Evolutionary conservation across 2,113 vertebrate genomes (phyloP).

Genomic region (Microtus ochrogaster): DNA sequence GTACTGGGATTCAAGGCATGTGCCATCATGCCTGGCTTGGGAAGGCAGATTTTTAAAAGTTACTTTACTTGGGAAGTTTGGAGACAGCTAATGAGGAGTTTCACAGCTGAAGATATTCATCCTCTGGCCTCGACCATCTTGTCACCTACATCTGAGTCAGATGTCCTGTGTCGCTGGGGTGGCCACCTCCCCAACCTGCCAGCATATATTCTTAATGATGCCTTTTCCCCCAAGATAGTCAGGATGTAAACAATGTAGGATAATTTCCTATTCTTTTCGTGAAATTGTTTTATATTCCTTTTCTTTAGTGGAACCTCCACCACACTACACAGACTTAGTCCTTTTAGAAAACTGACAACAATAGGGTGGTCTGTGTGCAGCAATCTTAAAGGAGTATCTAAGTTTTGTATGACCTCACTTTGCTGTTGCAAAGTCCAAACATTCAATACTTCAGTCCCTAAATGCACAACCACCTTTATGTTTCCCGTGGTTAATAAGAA

Average conservation of each 20-base stretch:
- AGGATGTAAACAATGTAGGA: neutral
- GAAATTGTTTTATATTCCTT: neutral
- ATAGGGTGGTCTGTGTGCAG: neutral
- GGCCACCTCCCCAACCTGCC: neutral
- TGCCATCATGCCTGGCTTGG: neutral
- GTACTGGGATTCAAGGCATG: neutral
- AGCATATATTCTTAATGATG: too few species aligned
- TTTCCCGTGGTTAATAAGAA: neutral
- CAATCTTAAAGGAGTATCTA: neutral
- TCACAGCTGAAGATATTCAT: neutral
- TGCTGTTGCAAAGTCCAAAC: neutral
- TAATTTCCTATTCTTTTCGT: neutral
- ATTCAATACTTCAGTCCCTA: neutral
- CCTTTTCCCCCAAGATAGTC: neutral
- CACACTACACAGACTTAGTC: neutral
- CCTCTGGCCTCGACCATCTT: neutral
- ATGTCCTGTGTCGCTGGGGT: neutral
- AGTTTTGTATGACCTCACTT: neutral
- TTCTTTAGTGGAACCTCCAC: neutral
- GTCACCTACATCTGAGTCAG: neutral
- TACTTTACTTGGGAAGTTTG: neutral
- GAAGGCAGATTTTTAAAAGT: neutral
- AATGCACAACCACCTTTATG: neutral
- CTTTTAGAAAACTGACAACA: neutral
- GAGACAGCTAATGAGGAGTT: neutral